A percentile compares a stretch with the other conserved stretches of the same genome.
Evolutionary conservation across 2,888 invertebrate species (phyloP).

Genomic region (Eilema sororculum): DNA sequence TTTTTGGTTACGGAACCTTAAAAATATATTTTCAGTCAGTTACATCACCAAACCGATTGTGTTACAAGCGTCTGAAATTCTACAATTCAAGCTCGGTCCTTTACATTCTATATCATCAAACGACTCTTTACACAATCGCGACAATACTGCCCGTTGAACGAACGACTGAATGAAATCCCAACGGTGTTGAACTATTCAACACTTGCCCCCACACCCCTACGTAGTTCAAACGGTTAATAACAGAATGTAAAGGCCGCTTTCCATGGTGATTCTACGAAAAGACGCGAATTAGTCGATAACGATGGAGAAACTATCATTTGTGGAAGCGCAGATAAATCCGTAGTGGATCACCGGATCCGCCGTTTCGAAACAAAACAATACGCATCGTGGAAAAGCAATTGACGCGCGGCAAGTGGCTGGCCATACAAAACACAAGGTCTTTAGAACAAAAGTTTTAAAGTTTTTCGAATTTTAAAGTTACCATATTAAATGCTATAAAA

Average conservation of each 20-base stretch:
- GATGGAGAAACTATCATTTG: too few relatives aligned
- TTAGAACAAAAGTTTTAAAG: too few relatives aligned
- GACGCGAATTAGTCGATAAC: not conserved
- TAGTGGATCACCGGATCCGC: not conserved
- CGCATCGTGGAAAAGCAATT: too few relatives aligned
- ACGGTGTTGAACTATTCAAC: slow-evolving; percentile 33
- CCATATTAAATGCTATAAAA: too few relatives aligned
- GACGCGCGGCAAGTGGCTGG: too few relatives aligned
- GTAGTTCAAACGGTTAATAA: slow-evolving; percentile 46
- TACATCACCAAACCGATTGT: not conserved
- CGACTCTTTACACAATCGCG: slow-evolving; percentile 1
- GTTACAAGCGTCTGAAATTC: not conserved
- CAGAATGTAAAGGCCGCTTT: not conserved
- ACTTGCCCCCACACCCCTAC: slow-evolving; percentile 30
- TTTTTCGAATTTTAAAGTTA: too few relatives aligned
- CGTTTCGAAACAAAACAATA: too few relatives aligned
- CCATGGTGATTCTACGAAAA: not conserved
- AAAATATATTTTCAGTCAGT: not conserved
- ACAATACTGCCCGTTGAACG: slow-evolving; percentile 9
- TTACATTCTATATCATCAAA: slow-evolving; percentile 6
- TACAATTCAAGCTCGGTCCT: not conserved
- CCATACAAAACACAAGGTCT: too few relatives aligned
- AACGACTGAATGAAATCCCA: slow-evolving; percentile 1
- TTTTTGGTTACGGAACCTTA: too few relatives aligned
- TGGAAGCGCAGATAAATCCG: not conserved